Base-by-base conservation (phyloP, 2,888 invertebrate genomes). In the Tuberolachnus salignus region DNA sequence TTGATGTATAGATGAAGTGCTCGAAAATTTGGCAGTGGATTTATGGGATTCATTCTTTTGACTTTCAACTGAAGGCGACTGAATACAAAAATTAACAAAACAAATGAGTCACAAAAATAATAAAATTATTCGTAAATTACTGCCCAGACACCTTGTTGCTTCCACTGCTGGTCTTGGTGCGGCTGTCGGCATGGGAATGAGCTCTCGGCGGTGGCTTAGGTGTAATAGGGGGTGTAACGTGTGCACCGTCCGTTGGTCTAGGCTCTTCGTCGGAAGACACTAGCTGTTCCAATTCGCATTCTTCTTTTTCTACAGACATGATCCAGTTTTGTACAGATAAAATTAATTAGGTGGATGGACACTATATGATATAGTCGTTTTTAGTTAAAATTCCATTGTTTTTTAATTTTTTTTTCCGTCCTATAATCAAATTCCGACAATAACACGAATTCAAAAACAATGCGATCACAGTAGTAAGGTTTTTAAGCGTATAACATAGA, bases 241-340 rank as follows among this genome's bases (percentile, higher is more conserved):
- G 86, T 23, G 85, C 86, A 42, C 85, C 85, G 57, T 84, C 84
- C 80, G 84, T 84, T 26, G 84, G 84, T 71, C 85, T 85, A 26
- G 86, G 85, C n/a, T 85, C 85, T 82, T 87, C 86, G 63, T 87
- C 87, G 74, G 86, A 85, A 55, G 86, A 85, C 11, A 87, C 87
- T 44, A 87, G 82, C 80, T 87, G 87, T 69, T 87, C 86, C 26
- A 87, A 81, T 82, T 87, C 87, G 71, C 86, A 85, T 80, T 85
- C 86, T 81, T 85, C 85, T 51, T 85, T 85, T 72, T 83, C 84
- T 80, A 85, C 86, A 59, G 84, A 84, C 87, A 87, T 87, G 23
- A 3, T 49, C 26, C 13, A 26, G 34, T 34, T n/a, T 13, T 1
- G 57, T 9, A 3, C 16, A 16, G 23, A 46, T 23, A 10, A n/a